phyloP scores from a whole-genome alignment of 2,797 vertebrate species.

The Tenualosa ilisha region DNA sequence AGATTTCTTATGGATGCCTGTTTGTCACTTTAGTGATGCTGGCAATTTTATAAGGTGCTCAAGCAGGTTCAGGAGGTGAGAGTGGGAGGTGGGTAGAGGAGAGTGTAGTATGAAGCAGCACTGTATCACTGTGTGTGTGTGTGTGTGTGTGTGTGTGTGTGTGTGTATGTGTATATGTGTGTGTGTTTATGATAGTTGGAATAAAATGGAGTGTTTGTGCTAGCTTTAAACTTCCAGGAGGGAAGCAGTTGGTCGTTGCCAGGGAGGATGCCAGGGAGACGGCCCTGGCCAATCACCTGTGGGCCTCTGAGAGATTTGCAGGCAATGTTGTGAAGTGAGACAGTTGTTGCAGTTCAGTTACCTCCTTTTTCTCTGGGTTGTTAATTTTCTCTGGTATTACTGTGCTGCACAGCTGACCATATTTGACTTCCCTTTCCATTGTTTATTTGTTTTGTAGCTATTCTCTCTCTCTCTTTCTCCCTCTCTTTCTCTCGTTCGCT shows the following conservation, averaged over 20 bases:
- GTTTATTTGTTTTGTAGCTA: neutral
- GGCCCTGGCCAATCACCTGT: slow-evolving; percentile 23
- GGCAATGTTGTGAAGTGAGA: neutral
- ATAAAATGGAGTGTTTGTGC: slow-evolving; percentile 40
- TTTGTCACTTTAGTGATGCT: slow-evolving; percentile 38
- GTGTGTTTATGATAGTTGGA: slow-evolving; percentile 35
- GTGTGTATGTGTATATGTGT: slow-evolving; percentile 22
- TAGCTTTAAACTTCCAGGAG: slow-evolving; percentile 19
- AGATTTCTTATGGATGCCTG: slow-evolving; percentile 1
- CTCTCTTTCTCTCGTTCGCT: neutral
- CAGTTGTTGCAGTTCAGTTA: neutral
- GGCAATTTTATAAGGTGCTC: slow-evolving; percentile 19
- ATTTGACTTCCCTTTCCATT: neutral
- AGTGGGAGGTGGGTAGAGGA: neutral
- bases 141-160: slow-evolving; percentile 36
- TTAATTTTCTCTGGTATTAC: neutral
- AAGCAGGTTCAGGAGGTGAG: neutral
- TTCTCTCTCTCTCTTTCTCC: neutral
- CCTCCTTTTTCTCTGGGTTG: neutral
- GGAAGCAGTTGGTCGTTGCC: slow-evolving; percentile 30
- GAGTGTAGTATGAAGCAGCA: neutral
- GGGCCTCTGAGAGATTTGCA: slow-evolving; percentile 32
- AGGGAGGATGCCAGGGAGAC: slow-evolving; percentile 19
- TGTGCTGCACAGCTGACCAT: neutral
- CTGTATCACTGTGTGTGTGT: slow-evolving; percentile 31